Base-by-base conservation (phyloP, 2,797 vertebrate species). In the Tokudaia tokunoshimensis region DNA sequence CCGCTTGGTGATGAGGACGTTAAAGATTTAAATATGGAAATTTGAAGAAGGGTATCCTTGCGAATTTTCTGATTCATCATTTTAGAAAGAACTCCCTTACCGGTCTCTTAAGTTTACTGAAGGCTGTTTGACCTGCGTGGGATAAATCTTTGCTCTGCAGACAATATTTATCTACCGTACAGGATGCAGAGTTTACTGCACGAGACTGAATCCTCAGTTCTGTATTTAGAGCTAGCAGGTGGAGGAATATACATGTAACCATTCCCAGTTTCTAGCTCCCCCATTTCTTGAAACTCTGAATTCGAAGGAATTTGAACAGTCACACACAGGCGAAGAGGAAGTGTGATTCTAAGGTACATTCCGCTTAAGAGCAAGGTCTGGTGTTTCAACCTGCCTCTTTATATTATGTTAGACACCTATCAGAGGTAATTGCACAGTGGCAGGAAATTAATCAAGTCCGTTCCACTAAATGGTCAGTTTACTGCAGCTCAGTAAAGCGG, bases 401-500 rank as follows among this genome's bases (percentile, higher is more conserved):
- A 2, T 6, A 34, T 97, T 94, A 86, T 20, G 95, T 75, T 82
- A 97, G 92, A 81, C 94, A 94, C 24, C 96, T 94, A 94, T 94
- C 95, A 75, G 94, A 95, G 97, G 97, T 52, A 82, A 98, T 97
- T 97, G 84, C n/a, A 91, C 96, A 98, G 89, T n/a, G 92, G 94
- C 94, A 92, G 96, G 96, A 97, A 94, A 81, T 95, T 96, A 98
- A 98, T 98, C 96, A 96, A 84, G 92, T 96, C 97, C 96, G 72
- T 96, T 94, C 93, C 94, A 44, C 94, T 96, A 98, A 98, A 96
- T 6, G 89, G 96, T 97, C 97, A 95, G 94, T 95, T 98, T 95
- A 96, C 95, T 89, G 94, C 95, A 75, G 92, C 96, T 98, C 52
- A 3, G 88, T 85, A 95, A 97, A 96, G 95, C n/a, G 34, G 92